Evolutionary conservation across 2,113 vertebrate species (phyloP).

Genomic region (Dasyornis broadbenti): DNA sequence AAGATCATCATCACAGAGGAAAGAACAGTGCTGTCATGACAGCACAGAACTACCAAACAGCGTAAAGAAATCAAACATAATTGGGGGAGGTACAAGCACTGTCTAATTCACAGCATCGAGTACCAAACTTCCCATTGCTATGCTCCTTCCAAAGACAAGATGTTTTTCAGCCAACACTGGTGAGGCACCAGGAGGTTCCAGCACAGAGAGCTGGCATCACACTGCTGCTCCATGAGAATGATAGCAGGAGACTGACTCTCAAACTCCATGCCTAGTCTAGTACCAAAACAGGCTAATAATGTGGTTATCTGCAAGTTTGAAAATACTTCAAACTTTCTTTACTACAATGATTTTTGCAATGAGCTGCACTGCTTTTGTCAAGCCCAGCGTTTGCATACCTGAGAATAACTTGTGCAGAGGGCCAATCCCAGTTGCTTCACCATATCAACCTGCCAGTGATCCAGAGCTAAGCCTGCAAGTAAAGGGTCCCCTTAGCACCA

Average conservation of each 20-base stretch:
- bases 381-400: background rate
- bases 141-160: background rate
- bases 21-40: background rate
- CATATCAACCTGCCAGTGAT: background rate
- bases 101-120: background rate
- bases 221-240: background rate
- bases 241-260: background rate
- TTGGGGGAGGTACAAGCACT: background rate
- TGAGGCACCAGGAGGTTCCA: background rate
- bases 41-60: background rate
- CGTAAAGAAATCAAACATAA: background rate
- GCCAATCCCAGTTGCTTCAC: background rate
- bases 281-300: background rate
- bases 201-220: background rate
- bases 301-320: background rate
- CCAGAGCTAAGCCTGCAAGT: background rate
- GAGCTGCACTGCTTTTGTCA: background rate
- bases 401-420: background rate
- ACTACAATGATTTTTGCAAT: background rate
- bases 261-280: background rate
- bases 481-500: background rate
- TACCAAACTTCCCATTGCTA: background rate
- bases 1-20: background rate
- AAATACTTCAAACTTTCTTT: background rate
- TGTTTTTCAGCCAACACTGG: background rate